Conservation (phyloP, 2,888 invertebrate species). For the Acanthococcus lagerstroemiae region DNA sequence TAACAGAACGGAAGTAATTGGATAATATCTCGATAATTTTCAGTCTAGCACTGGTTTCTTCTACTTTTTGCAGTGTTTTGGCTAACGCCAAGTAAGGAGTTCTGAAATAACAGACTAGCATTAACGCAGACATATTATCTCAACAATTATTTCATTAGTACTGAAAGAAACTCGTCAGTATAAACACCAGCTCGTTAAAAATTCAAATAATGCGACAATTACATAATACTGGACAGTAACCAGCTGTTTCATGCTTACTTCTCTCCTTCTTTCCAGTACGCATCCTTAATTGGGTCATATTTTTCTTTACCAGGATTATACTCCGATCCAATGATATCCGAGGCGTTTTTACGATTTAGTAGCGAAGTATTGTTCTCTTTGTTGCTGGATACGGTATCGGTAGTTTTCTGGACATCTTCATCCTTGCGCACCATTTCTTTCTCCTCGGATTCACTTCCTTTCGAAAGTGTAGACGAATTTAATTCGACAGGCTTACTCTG, state of each 20-base stretch:
- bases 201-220: slow-evolving; percentile 3
- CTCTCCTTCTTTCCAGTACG: slow-evolving; percentile 65
- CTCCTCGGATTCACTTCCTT: too few species aligned
- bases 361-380: not conserved
- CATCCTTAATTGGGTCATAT: slow-evolving; percentile 75
- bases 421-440: not conserved
- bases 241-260: slow-evolving; percentile 47
- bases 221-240: too few species aligned
- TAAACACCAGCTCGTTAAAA: too few species aligned
- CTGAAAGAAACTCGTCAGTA: not conserved
- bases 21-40: slow-evolving; percentile 84
- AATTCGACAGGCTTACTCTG: not conserved
- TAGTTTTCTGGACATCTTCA: not conserved
- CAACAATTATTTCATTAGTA: not conserved
- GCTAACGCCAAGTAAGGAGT: slow-evolving; percentile 90
- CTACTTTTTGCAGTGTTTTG: slow-evolving; percentile 80
- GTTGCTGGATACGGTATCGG: too few species aligned
- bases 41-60: slow-evolving; percentile 70
- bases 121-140: not conserved
- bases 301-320: slow-evolving; percentile 62
- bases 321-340: slow-evolving; percentile 39
- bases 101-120: slow-evolving; percentile 43
- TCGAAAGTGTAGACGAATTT: not conserved
- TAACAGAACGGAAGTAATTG: slow-evolving; percentile 87
- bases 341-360: not conserved